Evolutionary conservation across 2,888 invertebrate species (phyloP).

Genomic region (Crematogaster levior): DNA sequence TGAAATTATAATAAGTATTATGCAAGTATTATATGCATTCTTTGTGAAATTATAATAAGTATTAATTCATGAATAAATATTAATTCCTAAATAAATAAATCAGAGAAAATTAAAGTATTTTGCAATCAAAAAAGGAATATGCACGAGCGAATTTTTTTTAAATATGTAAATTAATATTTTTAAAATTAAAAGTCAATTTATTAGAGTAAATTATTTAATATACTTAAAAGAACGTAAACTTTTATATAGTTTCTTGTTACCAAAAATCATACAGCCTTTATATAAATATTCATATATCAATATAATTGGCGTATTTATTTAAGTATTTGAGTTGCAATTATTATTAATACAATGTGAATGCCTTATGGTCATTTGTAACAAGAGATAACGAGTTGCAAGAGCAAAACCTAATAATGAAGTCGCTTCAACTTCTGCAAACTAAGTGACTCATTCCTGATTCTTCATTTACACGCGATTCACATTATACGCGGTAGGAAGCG

Average conservation of each 20-base stretch:
- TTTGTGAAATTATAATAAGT: no score
- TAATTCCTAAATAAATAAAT: neutral
- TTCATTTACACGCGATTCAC: constrained; percentile 50
- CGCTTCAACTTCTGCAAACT: constrained; percentile 49
- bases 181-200: neutral
- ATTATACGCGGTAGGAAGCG: constrained; percentile 50
- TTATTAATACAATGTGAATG: neutral
- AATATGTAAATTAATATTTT: neutral
- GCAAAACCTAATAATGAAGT: constrained; percentile 29
- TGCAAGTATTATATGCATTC: no score
- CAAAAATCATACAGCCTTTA: neutral
- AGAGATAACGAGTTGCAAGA: constrained; percentile 32
- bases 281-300: neutral
- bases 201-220: neutral
- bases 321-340: neutral
- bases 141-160: neutral
- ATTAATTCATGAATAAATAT: no score
- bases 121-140: neutral
- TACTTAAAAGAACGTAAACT: neutral
- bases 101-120: neutral
- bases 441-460: constrained; percentile 53
- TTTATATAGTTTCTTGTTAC: neutral
- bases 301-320: neutral
- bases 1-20: neutral
- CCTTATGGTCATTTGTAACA: constrained; percentile 3